These are phyloP conservation scores for Halictus ligatus DNA, from an alignment of 2,888 invertebrate genomes.

Conservation along the genomic window DNA sequence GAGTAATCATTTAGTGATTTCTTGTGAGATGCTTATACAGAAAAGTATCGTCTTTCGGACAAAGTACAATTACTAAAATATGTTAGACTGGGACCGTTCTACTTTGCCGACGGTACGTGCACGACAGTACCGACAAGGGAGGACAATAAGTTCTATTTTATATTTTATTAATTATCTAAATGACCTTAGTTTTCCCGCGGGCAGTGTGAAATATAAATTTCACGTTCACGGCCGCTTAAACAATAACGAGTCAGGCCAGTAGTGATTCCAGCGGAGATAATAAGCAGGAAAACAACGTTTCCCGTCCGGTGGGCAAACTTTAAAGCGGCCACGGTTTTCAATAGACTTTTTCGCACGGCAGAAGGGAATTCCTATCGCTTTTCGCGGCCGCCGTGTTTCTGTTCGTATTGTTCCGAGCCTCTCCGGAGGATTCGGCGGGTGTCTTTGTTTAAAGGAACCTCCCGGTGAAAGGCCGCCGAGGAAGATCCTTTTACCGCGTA, in stretches of 20 bases:
- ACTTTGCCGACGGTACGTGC: too few species aligned
- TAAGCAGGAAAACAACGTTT: neutral
- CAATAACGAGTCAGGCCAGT: neutral
- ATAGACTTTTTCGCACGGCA: neutral
- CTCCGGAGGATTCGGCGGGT: slow-evolving; percentile 28
- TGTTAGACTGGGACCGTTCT: too few species aligned
- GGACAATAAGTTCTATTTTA: neutral
- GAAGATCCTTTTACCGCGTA: slow-evolving; percentile 63
- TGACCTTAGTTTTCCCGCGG: too few species aligned
- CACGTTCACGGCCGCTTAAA: neutral
- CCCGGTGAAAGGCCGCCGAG: slow-evolving; percentile 45
- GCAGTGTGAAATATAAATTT: neutral
- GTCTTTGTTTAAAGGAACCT: slow-evolving; percentile 55
- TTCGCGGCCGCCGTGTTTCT: neutral
- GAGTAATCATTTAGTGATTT: too few species aligned
- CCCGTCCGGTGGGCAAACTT: neutral
- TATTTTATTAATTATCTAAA: neutral
- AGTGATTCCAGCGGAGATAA: neutral
- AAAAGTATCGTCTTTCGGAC: too few species aligned
- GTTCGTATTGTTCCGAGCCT: neutral
- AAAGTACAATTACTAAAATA: too few species aligned
- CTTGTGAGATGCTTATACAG: too few species aligned
- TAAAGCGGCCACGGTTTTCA: neutral
- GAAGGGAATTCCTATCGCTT: slow-evolving; percentile 10
- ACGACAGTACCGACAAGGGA: too few species aligned